These are phyloP conservation scores for Sardinella longiceps DNA, from an alignment of 2,797 vertebrate species.

Conservation along the genomic window DNA sequence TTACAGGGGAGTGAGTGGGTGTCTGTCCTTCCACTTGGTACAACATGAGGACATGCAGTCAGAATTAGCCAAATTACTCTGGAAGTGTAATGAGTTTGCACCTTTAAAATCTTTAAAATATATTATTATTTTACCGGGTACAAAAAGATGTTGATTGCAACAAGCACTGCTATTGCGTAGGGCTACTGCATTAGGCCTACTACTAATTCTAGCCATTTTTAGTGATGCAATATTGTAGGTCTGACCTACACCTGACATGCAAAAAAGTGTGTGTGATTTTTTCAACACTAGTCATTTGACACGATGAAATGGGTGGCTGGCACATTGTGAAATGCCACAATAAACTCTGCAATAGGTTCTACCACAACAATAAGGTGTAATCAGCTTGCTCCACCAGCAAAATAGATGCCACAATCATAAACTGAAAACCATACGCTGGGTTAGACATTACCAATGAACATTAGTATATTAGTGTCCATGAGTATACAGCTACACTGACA, in stretches of 20 bases:
- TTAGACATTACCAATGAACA: neutral
- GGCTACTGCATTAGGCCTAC: no score
- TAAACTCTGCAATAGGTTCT: no score
- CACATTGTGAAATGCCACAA: neutral
- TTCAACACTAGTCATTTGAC: neutral
- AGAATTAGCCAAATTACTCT: no score
- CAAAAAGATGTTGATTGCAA: no score
- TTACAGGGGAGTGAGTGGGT: neutral
- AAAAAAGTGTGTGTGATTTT: no score
- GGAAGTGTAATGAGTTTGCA: no score
- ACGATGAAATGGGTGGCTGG: neutral
- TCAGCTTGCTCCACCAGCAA: neutral
- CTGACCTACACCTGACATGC: no score
- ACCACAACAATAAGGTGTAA: neutral
- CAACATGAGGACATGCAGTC: neutral
- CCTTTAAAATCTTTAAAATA: no score
- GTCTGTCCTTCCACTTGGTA: neutral
- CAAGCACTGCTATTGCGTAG: no score
- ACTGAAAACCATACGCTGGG: neutral
- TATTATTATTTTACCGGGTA: no score
- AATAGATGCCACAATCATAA: neutral
- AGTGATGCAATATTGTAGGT: no score
- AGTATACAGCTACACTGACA: neutral
- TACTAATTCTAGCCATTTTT: no score
- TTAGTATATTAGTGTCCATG: neutral